Evolutionary conservation across 2,797 vertebrate species (phyloP).

Genomic region (Lophius americanus): DNA sequence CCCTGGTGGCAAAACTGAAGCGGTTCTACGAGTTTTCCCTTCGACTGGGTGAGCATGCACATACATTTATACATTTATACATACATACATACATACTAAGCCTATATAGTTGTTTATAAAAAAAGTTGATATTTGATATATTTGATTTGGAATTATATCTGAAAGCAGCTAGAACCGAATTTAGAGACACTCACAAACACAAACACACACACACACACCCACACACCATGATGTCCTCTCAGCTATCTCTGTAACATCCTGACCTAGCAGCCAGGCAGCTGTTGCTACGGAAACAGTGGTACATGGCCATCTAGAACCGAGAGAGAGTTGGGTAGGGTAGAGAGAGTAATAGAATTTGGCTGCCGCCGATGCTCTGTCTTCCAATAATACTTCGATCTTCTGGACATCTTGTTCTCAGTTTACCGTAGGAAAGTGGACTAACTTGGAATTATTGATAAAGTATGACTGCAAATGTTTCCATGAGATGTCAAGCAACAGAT

Average conservation of each 20-base stretch:
- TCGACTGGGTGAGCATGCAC: constrained; percentile 82
- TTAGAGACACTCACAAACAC: constrained; percentile 24
- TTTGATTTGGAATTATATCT: constrained; percentile 5
- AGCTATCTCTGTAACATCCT: constrained; percentile 64
- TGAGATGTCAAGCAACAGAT: constrained; percentile 27
- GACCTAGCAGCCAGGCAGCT: constrained; percentile 72
- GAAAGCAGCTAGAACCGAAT: constrained; percentile 7
- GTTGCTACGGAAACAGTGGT: constrained; percentile 80
- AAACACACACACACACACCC: constrained; percentile 32
- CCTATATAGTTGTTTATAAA: too few species aligned
- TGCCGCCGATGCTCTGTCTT: constrained; percentile 67
- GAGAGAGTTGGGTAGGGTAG: constrained; percentile 19
- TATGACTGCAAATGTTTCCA: constrained; percentile 36
- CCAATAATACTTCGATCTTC: constrained; percentile 62
- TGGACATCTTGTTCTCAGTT: constrained; percentile 67
- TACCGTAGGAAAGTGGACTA: constrained; percentile 33
- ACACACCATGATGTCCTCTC: constrained; percentile 41
- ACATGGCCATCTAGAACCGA: constrained; percentile 56
- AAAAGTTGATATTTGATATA: neutral
- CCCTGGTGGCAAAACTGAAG: constrained; percentile 91
- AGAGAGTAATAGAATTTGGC: constrained; percentile 46
- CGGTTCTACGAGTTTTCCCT: constrained; percentile 93
- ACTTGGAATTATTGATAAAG: constrained; percentile 66
- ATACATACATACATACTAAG: too few species aligned
- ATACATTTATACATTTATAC: too few species aligned